Evolutionary conservation across 1,140 invertebrate genomes (phyloP).

Genomic region (Littorina saxatilis): DNA sequence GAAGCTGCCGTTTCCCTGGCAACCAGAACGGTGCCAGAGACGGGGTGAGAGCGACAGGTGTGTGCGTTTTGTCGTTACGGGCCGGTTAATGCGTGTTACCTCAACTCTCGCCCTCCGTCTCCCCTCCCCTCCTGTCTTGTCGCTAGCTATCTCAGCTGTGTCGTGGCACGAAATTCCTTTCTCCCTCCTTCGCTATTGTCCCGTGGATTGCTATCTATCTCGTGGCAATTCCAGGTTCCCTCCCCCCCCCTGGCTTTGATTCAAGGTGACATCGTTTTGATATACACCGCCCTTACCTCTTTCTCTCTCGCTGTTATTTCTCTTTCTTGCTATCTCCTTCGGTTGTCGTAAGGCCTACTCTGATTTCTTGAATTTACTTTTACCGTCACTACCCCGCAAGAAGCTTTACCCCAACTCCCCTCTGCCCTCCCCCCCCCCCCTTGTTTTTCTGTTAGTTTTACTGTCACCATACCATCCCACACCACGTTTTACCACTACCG

Average conservation of each 20-base stretch:
- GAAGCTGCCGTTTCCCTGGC: conserved; percentile 7
- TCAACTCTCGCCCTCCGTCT: neutral
- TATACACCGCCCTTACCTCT: neutral
- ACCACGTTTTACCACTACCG: too few species aligned
- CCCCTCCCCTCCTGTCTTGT: neutral
- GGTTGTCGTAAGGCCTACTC: too few species aligned
- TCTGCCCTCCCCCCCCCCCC: too few species aligned
- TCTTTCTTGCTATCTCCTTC: too few species aligned
- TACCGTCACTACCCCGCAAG: too few species aligned
- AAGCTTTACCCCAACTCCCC: too few species aligned
- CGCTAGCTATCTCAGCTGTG: neutral
- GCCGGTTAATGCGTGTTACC: too few species aligned
- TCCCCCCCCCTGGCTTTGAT: neutral
- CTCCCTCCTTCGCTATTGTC: conserved; percentile 28
- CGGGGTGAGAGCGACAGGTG: conserved; percentile 19
- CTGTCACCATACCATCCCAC: too few species aligned
- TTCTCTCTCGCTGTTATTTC: too few species aligned
- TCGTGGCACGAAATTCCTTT: conserved; percentile 27
- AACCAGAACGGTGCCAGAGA: conserved; percentile 1
- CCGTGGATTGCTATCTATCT: conserved; percentile 14
- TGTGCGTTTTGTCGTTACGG: neutral
- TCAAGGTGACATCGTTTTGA: conserved; percentile 30
- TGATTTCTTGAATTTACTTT: too few species aligned
- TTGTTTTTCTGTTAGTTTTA: too few species aligned
- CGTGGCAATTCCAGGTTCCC: neutral